Percentiles rank a stretch among this genome's conserved stretches.
Evolutionary conservation across 2,888 invertebrate species (phyloP).

Genomic region (Macrosiphum euphorbiae): DNA sequence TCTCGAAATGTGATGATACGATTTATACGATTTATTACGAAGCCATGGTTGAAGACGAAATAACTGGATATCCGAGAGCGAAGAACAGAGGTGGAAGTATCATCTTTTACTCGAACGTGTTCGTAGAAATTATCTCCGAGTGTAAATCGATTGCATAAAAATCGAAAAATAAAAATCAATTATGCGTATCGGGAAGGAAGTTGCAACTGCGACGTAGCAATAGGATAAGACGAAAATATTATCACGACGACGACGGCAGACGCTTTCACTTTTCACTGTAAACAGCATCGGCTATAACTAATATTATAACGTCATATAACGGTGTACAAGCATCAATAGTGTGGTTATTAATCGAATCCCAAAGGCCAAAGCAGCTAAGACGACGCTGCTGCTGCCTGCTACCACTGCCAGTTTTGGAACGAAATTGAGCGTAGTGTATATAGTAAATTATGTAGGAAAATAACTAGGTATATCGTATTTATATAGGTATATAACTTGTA

Average conservation of each 20-base stretch:
- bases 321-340: not conserved
- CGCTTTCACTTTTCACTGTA: slow-evolving; percentile 57
- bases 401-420: not conserved
- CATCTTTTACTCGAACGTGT: not conserved
- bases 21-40: not conserved
- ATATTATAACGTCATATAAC: slow-evolving; percentile 13
- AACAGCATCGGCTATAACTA: not conserved
- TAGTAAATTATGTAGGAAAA: not conserved
- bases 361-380: not conserved
- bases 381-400: not conserved
- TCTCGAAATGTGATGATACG: not conserved
- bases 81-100: not conserved
- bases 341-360: slow-evolving; percentile 6
- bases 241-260: slow-evolving; percentile 6
- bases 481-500: not conserved
- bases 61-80: not conserved
- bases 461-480: not conserved
- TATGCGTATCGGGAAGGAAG: slow-evolving; percentile 55
- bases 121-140: not conserved
- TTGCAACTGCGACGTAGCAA: not conserved
- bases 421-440: not conserved
- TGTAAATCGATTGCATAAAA: slow-evolving; percentile 45
- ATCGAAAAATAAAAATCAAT: slow-evolving; percentile 28
- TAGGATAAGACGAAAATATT: not conserved
- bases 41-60: not conserved